Evolutionary conservation across 2,113 vertebrate species (phyloP).

Genomic region (Alosa alosa): DNA sequence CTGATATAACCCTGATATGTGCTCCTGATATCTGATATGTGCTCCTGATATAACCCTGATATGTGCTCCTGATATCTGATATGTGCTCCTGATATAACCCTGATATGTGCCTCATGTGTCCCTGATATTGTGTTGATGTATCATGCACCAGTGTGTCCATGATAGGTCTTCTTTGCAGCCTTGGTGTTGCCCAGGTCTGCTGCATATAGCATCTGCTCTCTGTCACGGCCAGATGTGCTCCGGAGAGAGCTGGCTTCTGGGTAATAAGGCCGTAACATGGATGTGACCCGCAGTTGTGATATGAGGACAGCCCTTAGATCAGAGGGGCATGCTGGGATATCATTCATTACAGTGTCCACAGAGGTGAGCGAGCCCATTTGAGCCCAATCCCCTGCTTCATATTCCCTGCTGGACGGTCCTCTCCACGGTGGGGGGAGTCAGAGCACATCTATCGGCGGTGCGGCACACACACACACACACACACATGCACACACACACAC

Average conservation of each 20-base stretch:
- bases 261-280: background rate
- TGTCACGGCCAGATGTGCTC: background rate
- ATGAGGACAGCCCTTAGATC: background rate
- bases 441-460: too few species aligned
- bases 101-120: too few species aligned
- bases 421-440: too few species aligned
- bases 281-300: background rate
- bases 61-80: too few species aligned
- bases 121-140: too few species aligned
- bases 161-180: background rate
- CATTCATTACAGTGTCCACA: background rate
- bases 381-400: background rate
- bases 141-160: too few species aligned
- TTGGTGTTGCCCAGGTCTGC: background rate
- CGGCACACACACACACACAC: constrained; percentile 1
- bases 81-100: too few species aligned
- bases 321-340: background rate
- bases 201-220: background rate
- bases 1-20: too few species aligned
- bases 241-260: background rate
- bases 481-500: constrained; percentile 20
- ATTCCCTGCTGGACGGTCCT: background rate
- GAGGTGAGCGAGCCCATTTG: background rate
- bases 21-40: too few species aligned
- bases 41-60: too few species aligned